Evolutionary conservation across 2,888 invertebrate genomes (phyloP).

Genomic region (Seira sanloemensis): DNA sequence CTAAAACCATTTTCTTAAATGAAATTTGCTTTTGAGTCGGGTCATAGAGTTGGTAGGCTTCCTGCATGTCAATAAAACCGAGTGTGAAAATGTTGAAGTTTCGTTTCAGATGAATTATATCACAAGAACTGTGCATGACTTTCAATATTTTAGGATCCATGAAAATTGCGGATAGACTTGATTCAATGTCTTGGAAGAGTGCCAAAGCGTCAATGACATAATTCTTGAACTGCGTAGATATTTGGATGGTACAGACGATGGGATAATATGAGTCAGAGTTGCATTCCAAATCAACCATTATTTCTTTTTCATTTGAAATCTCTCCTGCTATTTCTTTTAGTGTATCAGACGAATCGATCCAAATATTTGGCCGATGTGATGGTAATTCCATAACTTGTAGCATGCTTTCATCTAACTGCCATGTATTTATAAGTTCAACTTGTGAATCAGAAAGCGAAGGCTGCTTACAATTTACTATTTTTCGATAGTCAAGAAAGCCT

Average conservation of each 20-base stretch:
- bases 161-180: not conserved
- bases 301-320: not conserved
- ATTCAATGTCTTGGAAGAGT: not conserved
- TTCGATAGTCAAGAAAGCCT: not conserved
- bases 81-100: constrained; percentile 25
- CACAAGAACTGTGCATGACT: constrained; percentile 11
- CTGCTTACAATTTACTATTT: not conserved
- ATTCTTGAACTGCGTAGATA: not conserved
- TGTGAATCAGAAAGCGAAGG: not conserved
- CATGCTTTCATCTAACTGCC: not conserved
- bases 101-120: constrained; percentile 6
- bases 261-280: not conserved
- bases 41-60: not conserved
- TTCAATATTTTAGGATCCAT: constrained; percentile 19
- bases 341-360: not conserved
- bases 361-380: not conserved
- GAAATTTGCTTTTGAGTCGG: not conserved
- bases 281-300: constrained; percentile 22
- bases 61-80: constrained; percentile 22
- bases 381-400: not conserved
- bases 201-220: constrained; percentile 30
- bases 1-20: not conserved
- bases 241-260: constrained; percentile 22
- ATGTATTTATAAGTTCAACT: not conserved
- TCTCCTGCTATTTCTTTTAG: not conserved